Percentiles rank a stretch among this genome's conserved stretches.
Evolutionary conservation across 2,113 vertebrate species (phyloP).

Genomic region (Hypanus sabinus): DNA sequence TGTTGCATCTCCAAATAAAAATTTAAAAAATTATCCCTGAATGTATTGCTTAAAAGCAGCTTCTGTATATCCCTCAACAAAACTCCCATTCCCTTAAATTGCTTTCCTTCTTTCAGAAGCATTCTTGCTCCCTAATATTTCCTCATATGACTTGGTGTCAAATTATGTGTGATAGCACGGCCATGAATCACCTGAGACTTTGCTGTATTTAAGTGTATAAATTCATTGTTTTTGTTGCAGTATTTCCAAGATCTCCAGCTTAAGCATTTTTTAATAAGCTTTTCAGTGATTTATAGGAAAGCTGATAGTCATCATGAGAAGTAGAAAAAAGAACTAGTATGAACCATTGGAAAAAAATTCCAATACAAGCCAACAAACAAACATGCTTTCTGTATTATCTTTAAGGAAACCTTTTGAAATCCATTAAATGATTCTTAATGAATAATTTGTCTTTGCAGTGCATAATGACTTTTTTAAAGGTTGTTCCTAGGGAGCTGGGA

Average conservation of each 20-base stretch:
- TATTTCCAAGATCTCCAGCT: neutral
- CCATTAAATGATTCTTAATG: slow-evolving; percentile 60
- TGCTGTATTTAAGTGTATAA: no score
- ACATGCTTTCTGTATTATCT: slow-evolving; percentile 38
- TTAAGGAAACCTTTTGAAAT: slow-evolving; percentile 59
- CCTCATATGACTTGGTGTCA: no score
- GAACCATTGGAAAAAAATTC: slow-evolving; percentile 39
- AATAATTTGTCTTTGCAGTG: slow-evolving; percentile 55
- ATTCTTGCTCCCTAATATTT: no score
- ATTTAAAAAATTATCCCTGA: no score
- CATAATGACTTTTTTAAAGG: neutral
- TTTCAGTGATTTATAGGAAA: neutral
- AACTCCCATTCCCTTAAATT: neutral
- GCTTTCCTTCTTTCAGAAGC: no score
- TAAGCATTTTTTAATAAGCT: neutral
- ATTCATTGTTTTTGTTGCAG: no score
- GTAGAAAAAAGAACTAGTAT: neutral
- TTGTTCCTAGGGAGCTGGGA: neutral
- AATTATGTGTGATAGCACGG: no score
- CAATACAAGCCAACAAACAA: neutral
- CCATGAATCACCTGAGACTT: no score
- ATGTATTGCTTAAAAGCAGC: no score
- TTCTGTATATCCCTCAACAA: neutral
- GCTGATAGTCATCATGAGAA: neutral
- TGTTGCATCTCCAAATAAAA: no score